Evolutionary conservation across 2,113 vertebrate genomes (phyloP), one percentile per base, ranked within the genome.

Genomic region (Dascyllus trimaculatus): DNA sequence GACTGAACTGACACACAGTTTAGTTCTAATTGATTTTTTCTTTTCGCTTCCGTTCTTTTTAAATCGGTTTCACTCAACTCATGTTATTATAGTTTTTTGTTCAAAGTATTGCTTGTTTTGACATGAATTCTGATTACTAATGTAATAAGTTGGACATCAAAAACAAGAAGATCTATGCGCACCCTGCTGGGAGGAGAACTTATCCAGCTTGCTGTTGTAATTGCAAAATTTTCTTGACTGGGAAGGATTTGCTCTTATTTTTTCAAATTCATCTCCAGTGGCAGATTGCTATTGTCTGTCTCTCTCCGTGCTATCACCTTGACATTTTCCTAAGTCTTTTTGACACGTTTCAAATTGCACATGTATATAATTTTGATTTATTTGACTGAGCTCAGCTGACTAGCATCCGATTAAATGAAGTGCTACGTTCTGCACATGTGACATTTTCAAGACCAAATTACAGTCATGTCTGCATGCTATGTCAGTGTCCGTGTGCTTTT

Each of bases 271-370:
- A 1, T 45, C 17, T 43, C 7, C 1, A 2, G 26, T 62, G 66
- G 60, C 14, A 80, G 69, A 83, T 73, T 43, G 18, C 25, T 56
- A 45, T 52, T 11, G 58, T 75, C 58, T 60, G 18, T 29, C 29
- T 58, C 25, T 59, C 59, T 62, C 22, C 53, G 29, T 38, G 21
- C 32, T 65, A 74, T 75, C 84, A 81, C 59, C 57, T 58, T 88
- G 85, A 85, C 84, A 88, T 86, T 85, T 81, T 62, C 83, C 52
- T 49, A 81, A 85, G 53, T 57, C 21, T 52, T 56, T 75, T 25
- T 86, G 87, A 75, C 81, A 80, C 86, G 79, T 86, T 74, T 25
- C 43, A 80, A 75, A 85, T 84, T 80, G 82, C 35, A 61, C 45
- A 2, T 52, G 62, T 75, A 68, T 84, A 52, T 38, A 65, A 73